A percentile compares a stretch with the other conserved stretches of the same genome.
Evolutionary conservation across 2,888 invertebrate species (phyloP).

Genomic region (Diplazon laetatorius): DNA sequence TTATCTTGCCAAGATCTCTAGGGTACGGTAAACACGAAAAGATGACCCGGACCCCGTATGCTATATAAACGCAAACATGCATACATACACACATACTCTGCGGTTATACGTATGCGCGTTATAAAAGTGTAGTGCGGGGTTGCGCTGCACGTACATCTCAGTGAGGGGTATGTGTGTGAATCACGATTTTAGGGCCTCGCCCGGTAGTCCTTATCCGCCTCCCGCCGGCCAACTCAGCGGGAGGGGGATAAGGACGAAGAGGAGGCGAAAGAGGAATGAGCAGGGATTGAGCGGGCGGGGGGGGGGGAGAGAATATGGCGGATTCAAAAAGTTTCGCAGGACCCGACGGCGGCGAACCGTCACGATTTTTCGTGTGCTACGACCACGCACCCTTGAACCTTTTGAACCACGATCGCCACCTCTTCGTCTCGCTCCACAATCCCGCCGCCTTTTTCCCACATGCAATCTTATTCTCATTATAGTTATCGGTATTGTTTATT

Average conservation of each 20-base stretch:
- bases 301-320: not conserved
- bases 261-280: slow-evolving; percentile 28
- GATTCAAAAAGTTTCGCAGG: slow-evolving; percentile 54
- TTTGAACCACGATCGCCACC: slow-evolving; percentile 46
- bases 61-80: slow-evolving; percentile 4
- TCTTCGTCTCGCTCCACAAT: slow-evolving; percentile 2
- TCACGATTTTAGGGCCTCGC: slow-evolving; percentile 69
- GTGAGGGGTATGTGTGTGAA: slow-evolving; percentile 69
- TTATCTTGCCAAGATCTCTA: slow-evolving; percentile 70
- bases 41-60: slow-evolving; percentile 55
- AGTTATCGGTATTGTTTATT: no score
- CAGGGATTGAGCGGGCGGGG: not conserved
- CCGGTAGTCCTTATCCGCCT: no score
- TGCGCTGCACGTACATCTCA: slow-evolving; percentile 5
- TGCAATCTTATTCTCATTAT: not conserved
- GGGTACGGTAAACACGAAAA: slow-evolving; percentile 71
- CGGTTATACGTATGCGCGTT: not conserved
- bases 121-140: not conserved
- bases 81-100: not conserved
- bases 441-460: not conserved
- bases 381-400: slow-evolving; percentile 44
- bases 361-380: slow-evolving; percentile 72
- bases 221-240: no score
- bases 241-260: slow-evolving; percentile 42
- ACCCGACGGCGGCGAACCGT: slow-evolving; percentile 69